Conservation (phyloP, 2,888 invertebrate genomes). For the Kryphioiulus occultus region DNA sequence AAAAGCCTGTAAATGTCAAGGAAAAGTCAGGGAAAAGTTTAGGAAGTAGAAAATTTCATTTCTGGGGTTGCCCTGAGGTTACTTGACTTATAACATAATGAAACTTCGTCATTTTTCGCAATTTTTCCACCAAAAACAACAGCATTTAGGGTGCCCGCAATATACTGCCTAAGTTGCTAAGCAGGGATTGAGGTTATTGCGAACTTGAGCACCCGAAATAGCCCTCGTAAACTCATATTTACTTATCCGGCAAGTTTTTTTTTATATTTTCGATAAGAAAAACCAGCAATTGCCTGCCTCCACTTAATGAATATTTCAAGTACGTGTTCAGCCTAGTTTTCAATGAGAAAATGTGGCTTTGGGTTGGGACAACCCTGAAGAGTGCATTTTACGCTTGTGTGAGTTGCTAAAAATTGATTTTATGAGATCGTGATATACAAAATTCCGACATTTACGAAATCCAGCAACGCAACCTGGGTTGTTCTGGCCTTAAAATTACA, state of each 20-base stretch:
- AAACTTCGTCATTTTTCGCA: no score
- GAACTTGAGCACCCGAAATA: constrained; percentile 3
- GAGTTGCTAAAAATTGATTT: not conserved
- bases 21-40: no score
- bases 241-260: not conserved
- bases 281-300: constrained; percentile 8
- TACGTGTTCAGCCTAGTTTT: not conserved
- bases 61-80: no score
- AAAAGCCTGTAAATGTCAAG: no score
- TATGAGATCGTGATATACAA: not conserved
- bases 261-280: constrained; percentile 16
- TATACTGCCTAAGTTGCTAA: not conserved
- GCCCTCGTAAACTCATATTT: constrained; percentile 31
- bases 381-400: not conserved
- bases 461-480: not conserved
- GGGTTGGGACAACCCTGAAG: not conserved
- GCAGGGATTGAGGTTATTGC: constrained; percentile 11
- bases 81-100: no score
- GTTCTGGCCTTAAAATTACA: no score
- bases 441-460: not conserved
- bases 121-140: no score
- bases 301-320: constrained; percentile 26
- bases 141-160: not conserved
- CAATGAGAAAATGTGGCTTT: constrained; percentile 8
- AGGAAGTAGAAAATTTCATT: no score